Conservation (phyloP, 2,113 vertebrate genomes). For the Salvelinus sp. region DNA sequence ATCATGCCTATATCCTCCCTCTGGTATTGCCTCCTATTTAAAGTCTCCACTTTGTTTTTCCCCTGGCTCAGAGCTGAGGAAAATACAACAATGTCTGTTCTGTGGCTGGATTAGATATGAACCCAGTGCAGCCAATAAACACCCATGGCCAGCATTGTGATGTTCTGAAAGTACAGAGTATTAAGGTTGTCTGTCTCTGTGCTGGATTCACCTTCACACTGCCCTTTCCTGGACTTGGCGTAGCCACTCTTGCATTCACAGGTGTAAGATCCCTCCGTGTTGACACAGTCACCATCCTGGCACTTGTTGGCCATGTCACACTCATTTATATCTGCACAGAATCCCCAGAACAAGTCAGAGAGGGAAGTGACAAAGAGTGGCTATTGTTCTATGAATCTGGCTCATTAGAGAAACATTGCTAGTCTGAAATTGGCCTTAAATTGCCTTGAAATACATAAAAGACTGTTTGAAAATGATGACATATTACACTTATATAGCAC, state of each 20-base stretch:
- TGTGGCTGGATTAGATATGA: slow-evolving; percentile 42
- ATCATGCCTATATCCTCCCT: slow-evolving; percentile 17
- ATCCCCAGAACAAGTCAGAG: slow-evolving; percentile 43
- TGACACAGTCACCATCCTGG: slow-evolving; percentile 81
- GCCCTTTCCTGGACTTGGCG: slow-evolving; percentile 75
- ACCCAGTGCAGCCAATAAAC: slow-evolving; percentile 51
- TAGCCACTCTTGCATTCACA: slow-evolving; percentile 87
- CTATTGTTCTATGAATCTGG: slow-evolving; percentile 40
- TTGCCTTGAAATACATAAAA: not conserved
- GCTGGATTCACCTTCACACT: slow-evolving; percentile 82
- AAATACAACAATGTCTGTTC: slow-evolving; percentile 52
- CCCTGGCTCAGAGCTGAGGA: slow-evolving; percentile 50
- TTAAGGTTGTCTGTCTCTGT: not conserved
- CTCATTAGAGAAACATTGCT: not conserved
- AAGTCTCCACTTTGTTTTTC: slow-evolving; percentile 39
- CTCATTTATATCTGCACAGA: slow-evolving; percentile 82
- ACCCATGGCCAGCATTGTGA: slow-evolving; percentile 18
- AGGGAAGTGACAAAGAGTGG: slow-evolving; percentile 43
- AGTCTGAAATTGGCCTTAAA: not conserved
- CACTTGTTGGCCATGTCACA: slow-evolving; percentile 83
- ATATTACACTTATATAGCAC: not conserved
- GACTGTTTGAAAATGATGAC: not conserved
- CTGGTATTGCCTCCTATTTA: slow-evolving; percentile 7
- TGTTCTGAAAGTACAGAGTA: slow-evolving; percentile 3
- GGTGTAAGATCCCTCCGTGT: slow-evolving; percentile 86